phyloP scores from a whole-genome alignment of 2,113 vertebrate species.

The Dipodomys ordii region DNA sequence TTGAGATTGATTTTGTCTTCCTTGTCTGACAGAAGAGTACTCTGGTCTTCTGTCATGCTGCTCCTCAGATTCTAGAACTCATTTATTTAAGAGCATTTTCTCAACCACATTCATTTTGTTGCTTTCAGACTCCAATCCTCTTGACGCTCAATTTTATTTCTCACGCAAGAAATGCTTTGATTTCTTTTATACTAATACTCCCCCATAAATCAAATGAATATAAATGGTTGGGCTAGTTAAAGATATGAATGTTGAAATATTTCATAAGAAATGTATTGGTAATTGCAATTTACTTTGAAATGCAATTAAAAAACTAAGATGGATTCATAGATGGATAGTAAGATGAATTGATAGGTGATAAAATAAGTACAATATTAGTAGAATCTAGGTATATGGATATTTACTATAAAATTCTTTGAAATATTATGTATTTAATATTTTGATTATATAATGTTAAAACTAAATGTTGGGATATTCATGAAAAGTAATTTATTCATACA shows the following conservation, averaged over 20 bases:
- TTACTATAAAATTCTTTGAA: constrained; percentile 47
- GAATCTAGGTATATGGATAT: background rate
- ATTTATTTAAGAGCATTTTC: background rate
- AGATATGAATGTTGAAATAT: background rate
- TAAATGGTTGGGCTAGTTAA: background rate
- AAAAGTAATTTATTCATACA: background rate
- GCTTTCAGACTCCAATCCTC: background rate
- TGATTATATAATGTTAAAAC: constrained; percentile 26
- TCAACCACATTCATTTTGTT: constrained; percentile 29
- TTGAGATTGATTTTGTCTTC: background rate
- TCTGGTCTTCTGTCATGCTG: background rate
- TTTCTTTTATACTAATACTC: background rate
- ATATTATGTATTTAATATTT: background rate
- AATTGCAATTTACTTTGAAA: constrained; percentile 45
- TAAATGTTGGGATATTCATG: background rate
- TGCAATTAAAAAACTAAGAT: background rate
- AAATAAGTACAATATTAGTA: constrained; percentile 46
- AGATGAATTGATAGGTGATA: background rate
- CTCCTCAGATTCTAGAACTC: background rate
- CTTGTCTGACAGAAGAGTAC: background rate
- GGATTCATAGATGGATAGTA: background rate
- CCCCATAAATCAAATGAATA: constrained; percentile 15
- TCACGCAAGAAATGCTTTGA: constrained; percentile 1
- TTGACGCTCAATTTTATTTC: constrained; percentile 23
- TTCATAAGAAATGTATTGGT: background rate